Conservation (phyloP, 2,113 vertebrate genomes). For the Chaetops frenatus region DNA sequence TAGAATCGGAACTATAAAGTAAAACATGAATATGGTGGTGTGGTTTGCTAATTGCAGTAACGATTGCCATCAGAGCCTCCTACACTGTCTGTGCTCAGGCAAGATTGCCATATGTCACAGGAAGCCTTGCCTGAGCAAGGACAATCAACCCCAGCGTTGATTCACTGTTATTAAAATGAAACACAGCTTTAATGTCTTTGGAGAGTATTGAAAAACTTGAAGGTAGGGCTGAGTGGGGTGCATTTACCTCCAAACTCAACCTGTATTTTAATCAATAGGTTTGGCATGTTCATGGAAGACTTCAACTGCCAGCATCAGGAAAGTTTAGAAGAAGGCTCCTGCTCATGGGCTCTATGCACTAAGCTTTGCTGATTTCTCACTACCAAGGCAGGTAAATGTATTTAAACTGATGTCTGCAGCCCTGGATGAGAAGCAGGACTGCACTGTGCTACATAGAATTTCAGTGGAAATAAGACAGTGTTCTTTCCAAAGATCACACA, state of each 20-base stretch:
- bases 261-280: neutral
- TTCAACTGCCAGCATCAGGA: neutral
- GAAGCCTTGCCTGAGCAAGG: conserved; percentile 43
- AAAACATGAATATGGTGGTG: conserved; percentile 1
- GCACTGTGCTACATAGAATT: neutral
- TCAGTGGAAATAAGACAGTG: neutral
- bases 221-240: neutral
- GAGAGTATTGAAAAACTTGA: neutral
- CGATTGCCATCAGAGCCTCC: conserved; percentile 53
- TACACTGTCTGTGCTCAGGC: conserved; percentile 52
- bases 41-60: conserved; percentile 48
- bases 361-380: neutral
- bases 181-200: neutral
- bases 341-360: neutral
- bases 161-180: neutral
- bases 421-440: neutral
- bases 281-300: neutral
- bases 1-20: conserved; percentile 28
- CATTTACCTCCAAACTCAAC: neutral
- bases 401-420: neutral
- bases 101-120: conserved; percentile 58
- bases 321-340: neutral
- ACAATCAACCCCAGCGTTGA: neutral
- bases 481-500: neutral
- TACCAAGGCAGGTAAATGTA: neutral